These are phyloP conservation scores for Pteria penguin DNA, from an alignment of 2,888 invertebrate species.

Conservation along the genomic window DNA sequence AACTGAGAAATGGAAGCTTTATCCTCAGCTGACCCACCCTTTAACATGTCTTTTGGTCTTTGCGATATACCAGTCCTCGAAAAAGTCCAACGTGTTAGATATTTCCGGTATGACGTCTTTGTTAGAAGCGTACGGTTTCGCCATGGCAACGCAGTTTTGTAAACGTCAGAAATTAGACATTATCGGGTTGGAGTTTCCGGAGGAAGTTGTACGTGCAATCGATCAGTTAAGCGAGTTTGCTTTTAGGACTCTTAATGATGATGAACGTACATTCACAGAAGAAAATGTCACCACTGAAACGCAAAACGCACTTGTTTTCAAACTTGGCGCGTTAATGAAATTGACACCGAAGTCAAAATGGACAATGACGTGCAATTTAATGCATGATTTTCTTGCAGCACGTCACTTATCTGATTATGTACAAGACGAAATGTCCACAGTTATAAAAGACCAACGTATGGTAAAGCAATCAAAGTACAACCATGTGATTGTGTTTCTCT, in stretches of 20 bases:
- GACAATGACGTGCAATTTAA: slow-evolving; percentile 58
- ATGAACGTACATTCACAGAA: slow-evolving; percentile 48
- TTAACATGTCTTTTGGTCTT: slow-evolving; percentile 55
- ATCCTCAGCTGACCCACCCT: slow-evolving; percentile 52
- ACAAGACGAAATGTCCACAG: slow-evolving; percentile 50
- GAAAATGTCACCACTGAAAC: slow-evolving; percentile 51
- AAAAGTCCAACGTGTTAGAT: slow-evolving; percentile 47
- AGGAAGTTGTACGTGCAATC: slow-evolving; percentile 55
- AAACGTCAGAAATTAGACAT: slow-evolving; percentile 58
- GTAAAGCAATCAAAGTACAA: slow-evolving; percentile 56
- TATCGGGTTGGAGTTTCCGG: slow-evolving; percentile 58
- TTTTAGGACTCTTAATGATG: slow-evolving; percentile 47
- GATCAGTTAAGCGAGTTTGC: slow-evolving; percentile 60
- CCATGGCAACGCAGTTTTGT: slow-evolving; percentile 63
- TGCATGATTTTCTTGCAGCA: slow-evolving; percentile 70
- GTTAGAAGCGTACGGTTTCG: slow-evolving; percentile 60
- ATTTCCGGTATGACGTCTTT: slow-evolving; percentile 59
- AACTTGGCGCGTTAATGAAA: slow-evolving; percentile 57
- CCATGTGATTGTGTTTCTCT: slow-evolving; percentile 63
- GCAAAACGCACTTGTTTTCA: slow-evolving; percentile 48
- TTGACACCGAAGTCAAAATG: slow-evolving; percentile 47
- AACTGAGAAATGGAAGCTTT: slow-evolving; percentile 48
- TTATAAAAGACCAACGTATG: slow-evolving; percentile 55
- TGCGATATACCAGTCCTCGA: slow-evolving; percentile 52
- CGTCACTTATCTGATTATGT: slow-evolving; percentile 63